Conservation (phyloP, 2,797 vertebrate genomes). For the Chrysocyon brachyurus region DNA sequence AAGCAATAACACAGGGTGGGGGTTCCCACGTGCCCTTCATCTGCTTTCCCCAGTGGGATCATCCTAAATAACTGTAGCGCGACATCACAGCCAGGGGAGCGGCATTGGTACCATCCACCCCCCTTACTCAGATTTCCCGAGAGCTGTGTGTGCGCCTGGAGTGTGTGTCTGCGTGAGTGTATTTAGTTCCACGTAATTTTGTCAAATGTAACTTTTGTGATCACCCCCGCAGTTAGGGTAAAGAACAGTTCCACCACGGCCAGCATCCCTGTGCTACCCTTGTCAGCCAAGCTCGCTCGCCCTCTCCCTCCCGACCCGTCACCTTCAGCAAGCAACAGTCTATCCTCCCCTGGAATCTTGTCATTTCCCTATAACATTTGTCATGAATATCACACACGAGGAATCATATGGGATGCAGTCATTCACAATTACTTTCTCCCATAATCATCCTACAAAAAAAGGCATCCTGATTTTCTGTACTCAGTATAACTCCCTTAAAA, state of each 20-base stretch:
- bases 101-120: background rate
- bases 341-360: background rate
- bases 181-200: background rate
- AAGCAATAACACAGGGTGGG: background rate
- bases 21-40: background rate
- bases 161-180: background rate
- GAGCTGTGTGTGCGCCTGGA: background rate
- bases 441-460: no score
- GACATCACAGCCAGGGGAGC: background rate
- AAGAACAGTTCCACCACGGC: background rate
- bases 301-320: background rate
- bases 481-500: background rate
- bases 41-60: background rate
- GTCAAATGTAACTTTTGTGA: background rate
- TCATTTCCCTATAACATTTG: background rate
- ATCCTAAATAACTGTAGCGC: background rate
- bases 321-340: background rate
- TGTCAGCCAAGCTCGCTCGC: fast-evolving
- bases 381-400: background rate
- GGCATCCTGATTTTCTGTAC: background rate
- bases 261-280: background rate
- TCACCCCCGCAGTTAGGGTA: background rate
- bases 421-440: background rate
- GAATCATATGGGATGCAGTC: background rate
- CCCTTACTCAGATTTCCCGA: background rate